A percentile compares a stretch with the other conserved stretches of the same genome.
phyloP scores from a whole-genome alignment of 2,888 invertebrate genomes.

The Stenolophus ochropezus region DNA sequence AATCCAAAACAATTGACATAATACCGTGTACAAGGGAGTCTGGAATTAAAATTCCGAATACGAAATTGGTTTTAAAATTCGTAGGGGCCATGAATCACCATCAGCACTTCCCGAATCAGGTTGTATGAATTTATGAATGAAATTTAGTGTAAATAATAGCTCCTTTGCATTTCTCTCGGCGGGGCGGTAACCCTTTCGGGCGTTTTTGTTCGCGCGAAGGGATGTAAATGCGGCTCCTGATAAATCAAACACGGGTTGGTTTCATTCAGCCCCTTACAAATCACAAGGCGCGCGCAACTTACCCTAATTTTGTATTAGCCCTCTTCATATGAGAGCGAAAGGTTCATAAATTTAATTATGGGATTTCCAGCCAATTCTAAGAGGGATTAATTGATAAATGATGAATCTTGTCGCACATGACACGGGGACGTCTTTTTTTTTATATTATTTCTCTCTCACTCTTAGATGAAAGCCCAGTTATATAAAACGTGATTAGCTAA shows the following conservation, averaged over 20 bases:
- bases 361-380: constrained; percentile 11
- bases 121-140: constrained; percentile 56
- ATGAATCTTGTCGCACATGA: background rate
- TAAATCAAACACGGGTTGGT: constrained; percentile 46
- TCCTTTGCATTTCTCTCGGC: constrained; percentile 37
- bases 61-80: constrained; percentile 34
- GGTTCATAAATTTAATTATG: constrained; percentile 33
- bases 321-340: constrained; percentile 23
- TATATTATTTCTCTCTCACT: background rate
- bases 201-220: constrained; percentile 51
- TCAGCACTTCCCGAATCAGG: constrained; percentile 11
- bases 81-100: constrained; percentile 25
- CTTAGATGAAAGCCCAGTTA: background rate
- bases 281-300: constrained; percentile 22
- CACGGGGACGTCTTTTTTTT: background rate
- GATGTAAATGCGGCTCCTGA: constrained; percentile 44
- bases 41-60: constrained; percentile 34
- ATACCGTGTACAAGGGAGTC: constrained; percentile 5
- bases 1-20: constrained; percentile 32
- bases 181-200: constrained; percentile 24
- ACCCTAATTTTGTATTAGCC: constrained; percentile 40
- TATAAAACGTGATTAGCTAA: no score
- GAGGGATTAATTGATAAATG: constrained; percentile 24
- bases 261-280: constrained; percentile 48
- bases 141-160: constrained; percentile 55